Evolutionary conservation across 2,113 vertebrate genomes (phyloP).

Genomic region (Bufo bufo): DNA sequence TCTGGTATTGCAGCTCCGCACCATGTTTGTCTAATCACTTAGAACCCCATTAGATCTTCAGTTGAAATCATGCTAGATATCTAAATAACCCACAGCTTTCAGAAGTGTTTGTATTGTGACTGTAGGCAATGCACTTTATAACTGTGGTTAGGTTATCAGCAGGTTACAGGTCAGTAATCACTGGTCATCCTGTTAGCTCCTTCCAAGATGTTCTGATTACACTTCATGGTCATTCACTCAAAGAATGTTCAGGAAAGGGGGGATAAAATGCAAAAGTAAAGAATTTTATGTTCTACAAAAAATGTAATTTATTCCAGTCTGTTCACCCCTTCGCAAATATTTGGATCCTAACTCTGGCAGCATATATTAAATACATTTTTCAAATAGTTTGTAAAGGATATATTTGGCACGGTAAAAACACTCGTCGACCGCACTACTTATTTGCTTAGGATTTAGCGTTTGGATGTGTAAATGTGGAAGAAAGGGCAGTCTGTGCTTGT

Average conservation of each 20-base stretch:
- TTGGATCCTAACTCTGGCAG: conserved; percentile 6
- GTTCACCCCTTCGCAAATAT: not conserved
- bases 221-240: not conserved
- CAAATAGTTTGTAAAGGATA: conserved; percentile 49
- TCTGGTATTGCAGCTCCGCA: not conserved
- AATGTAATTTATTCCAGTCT: not conserved
- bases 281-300: conserved; percentile 1
- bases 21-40: too few relatives aligned
- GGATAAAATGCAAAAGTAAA: conserved; percentile 13
- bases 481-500: conserved; percentile 46
- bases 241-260: not conserved
- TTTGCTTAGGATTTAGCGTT: conserved; percentile 49
- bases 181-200: not conserved
- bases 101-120: not conserved
- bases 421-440: conserved; percentile 41
- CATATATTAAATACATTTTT: conserved; percentile 44
- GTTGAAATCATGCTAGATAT: not conserved
- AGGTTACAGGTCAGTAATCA: conserved; percentile 29
- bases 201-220: conserved; percentile 1
- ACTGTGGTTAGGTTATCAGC: conserved; percentile 18
- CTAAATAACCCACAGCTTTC: not conserved
- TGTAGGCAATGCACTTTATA: not conserved
- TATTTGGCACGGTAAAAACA: conserved; percentile 51
- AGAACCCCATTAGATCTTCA: not conserved
- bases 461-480: conserved; percentile 45